phyloP scores from a whole-genome alignment of 2,113 vertebrate genomes.

The Castor canadensis region DNA sequence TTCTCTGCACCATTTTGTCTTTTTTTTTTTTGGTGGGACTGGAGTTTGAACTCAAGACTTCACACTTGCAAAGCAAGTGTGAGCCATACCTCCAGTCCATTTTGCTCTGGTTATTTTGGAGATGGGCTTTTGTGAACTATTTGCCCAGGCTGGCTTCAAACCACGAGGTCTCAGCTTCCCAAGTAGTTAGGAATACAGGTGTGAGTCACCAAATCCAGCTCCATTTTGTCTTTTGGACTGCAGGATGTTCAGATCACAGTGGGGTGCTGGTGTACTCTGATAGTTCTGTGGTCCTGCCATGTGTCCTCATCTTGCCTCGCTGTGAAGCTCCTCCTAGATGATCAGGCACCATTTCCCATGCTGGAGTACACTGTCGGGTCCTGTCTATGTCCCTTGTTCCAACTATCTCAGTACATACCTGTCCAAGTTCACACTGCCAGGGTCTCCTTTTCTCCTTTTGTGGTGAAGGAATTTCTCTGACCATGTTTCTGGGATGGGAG shows the following conservation, averaged over 20 bases:
- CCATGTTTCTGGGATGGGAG: not conserved
- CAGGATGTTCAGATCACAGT: fast-evolving
- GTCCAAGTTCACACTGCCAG: not conserved
- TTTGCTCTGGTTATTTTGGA: too few relatives aligned
- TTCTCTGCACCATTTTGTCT: not conserved
- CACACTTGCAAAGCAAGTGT: too few relatives aligned
- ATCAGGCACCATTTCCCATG: not conserved
- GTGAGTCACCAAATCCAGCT: too few relatives aligned
- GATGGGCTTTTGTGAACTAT: too few relatives aligned
- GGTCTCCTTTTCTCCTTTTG: fast-evolving
- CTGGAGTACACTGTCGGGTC: not conserved
- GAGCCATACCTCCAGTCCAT: too few relatives aligned
- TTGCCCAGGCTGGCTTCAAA: too few relatives aligned
- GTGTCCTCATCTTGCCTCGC: too few relatives aligned
- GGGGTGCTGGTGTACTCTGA: too few relatives aligned
- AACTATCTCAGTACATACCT: not conserved
- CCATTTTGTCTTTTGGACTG: fast-evolving
- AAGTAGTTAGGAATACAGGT: too few relatives aligned
- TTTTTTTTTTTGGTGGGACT: too few relatives aligned
- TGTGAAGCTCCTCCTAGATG: not conserved
- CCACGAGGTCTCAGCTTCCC: too few relatives aligned
- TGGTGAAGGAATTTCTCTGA: not conserved
- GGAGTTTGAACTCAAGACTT: too few relatives aligned
- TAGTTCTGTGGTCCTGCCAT: not conserved
- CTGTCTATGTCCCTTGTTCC: not conserved